Conservation (phyloP, 2,113 vertebrate genomes). For the Balaenoptera acutorostrata region DNA sequence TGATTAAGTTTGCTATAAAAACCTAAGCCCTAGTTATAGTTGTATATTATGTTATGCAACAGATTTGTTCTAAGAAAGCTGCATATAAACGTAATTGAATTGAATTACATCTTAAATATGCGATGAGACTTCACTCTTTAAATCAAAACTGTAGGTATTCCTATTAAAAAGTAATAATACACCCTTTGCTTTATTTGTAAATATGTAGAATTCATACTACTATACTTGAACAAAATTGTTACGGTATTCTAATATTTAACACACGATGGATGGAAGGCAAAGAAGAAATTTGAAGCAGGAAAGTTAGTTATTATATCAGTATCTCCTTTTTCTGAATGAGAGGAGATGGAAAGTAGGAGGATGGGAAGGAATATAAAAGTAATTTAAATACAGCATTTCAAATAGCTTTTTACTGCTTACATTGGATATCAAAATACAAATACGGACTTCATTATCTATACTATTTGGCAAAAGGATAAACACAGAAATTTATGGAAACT, state of each 20-base stretch:
- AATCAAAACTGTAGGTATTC: not conserved
- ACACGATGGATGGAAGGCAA: not conserved
- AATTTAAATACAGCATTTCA: not conserved
- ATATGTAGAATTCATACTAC: conserved; percentile 22
- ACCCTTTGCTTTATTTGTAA: conserved; percentile 25
- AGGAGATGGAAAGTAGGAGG: not conserved
- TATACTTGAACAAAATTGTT: not conserved
- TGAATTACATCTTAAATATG: conserved; percentile 10
- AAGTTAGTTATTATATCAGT: not conserved
- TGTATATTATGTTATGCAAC: not conserved
- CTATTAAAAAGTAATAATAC: not conserved
- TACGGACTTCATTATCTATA: not conserved
- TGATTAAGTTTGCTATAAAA: conserved; percentile 1
- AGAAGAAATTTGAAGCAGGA: not conserved
- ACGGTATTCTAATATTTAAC: not conserved
- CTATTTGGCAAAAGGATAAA: not conserved
- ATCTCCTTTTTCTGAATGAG: not conserved
- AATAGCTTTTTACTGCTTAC: not conserved
- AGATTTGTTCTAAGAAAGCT: not conserved
- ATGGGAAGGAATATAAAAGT: not conserved
- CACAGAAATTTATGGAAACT: not conserved
- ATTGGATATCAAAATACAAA: not conserved
- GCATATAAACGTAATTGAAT: not conserved
- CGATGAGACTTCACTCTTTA: not conserved
- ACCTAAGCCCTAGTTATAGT: not conserved